phyloP scores from a whole-genome alignment of 2,888 invertebrate species.

The Platycheirus albimanus region DNA sequence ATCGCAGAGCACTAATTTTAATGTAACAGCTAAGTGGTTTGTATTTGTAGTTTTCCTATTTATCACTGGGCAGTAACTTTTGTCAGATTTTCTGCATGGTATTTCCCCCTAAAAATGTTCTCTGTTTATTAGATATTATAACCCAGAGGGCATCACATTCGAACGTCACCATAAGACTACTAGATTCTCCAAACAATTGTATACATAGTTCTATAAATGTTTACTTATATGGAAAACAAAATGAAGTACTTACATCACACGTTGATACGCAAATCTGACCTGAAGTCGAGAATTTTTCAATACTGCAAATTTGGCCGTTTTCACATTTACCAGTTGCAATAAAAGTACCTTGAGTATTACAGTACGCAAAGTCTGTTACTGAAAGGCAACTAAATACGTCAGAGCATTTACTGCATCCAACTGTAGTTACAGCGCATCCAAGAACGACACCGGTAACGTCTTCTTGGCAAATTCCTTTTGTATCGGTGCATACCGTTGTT shows the following conservation, averaged over 20 bases:
- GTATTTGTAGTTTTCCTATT: no score
- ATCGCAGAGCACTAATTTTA: no score
- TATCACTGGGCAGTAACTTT: no score
- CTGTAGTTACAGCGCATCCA: background rate
- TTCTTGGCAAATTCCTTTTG: background rate
- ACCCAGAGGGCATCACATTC: no score
- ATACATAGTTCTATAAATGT: no score
- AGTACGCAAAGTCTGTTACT: background rate
- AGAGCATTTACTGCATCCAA: background rate
- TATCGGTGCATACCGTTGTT: background rate
- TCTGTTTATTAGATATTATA: no score
- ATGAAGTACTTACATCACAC: slow-evolving; percentile 23
- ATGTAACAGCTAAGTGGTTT: no score
- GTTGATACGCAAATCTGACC: background rate
- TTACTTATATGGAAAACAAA: no score
- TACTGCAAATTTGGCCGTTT: background rate
- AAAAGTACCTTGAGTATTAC: background rate
- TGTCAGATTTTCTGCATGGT: no score
- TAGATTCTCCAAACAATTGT: no score
- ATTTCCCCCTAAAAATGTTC: no score
- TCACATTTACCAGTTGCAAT: background rate
- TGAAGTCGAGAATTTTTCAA: background rate
- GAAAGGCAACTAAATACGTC: background rate
- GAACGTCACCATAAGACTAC: no score
- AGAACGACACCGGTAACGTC: background rate